These are phyloP conservation scores for Microvelia longipes DNA, from an alignment of 1,140 invertebrate genomes.

Conservation along the genomic window DNA sequence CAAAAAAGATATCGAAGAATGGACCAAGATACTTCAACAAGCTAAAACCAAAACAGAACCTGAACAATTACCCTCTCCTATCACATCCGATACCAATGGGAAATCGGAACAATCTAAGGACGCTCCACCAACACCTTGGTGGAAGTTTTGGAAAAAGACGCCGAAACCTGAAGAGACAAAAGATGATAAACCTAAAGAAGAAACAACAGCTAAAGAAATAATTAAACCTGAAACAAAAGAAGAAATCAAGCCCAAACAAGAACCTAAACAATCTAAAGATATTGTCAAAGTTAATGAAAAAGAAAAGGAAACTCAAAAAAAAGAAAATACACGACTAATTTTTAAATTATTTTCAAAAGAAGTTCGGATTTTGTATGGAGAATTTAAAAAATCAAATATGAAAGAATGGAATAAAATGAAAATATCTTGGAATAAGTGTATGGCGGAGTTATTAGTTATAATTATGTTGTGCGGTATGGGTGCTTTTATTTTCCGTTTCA, in stretches of 20 bases:
- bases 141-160: constrained; percentile 1
- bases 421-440: constrained; percentile 45
- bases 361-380: constrained; percentile 33
- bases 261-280: constrained; percentile 7
- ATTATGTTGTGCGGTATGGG: constrained; percentile 60
- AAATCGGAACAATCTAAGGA: not conserved
- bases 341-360: constrained; percentile 3
- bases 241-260: not conserved
- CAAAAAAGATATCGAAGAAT: not conserved
- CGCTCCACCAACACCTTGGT: constrained; percentile 5
- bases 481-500: constrained; percentile 56
- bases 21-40: not conserved
- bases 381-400: constrained; percentile 40
- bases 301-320: not conserved
- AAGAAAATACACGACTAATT: not conserved
- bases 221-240: constrained; percentile 8
- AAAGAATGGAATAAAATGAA: constrained; percentile 40
- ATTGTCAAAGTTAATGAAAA: constrained; percentile 7
- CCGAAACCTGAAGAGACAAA: constrained; percentile 8
- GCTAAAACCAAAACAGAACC: not conserved
- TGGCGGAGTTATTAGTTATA: constrained; percentile 45
- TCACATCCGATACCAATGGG: too few species aligned
- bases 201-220: too few species aligned
- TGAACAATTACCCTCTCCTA: too few species aligned
- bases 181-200: constrained; percentile 7